phyloP scores from a whole-genome alignment of 2,888 invertebrate species.

The Pyrrhopygopsis socrates region DNA sequence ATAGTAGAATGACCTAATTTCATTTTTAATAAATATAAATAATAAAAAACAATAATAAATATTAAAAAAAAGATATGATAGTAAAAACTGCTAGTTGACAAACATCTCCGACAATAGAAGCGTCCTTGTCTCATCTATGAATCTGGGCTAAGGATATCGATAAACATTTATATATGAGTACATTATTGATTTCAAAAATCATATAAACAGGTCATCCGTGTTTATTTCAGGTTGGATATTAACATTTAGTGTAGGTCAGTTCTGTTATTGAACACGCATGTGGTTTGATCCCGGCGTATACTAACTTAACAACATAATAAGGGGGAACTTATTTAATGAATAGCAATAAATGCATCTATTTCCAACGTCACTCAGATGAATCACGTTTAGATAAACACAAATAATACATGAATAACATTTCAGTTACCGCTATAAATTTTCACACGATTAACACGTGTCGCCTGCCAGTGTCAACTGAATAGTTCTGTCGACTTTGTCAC shows the following conservation, averaged over 20 bases:
- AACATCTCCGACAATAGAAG: not conserved
- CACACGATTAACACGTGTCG: slow-evolving; percentile 19
- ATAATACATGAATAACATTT: slow-evolving; percentile 12
- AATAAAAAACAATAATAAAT: no score
- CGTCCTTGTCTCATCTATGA: slow-evolving; percentile 21
- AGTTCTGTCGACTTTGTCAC: slow-evolving; percentile 3
- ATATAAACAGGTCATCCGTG: slow-evolving; percentile 17
- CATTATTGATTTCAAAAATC: slow-evolving; percentile 28
- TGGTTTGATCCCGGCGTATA: no score
- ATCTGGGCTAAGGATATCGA: slow-evolving; percentile 41
- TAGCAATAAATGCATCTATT: no score
- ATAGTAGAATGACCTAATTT: no score
- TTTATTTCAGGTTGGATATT: slow-evolving; percentile 10
- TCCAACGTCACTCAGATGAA: not conserved
- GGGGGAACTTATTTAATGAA: no score
- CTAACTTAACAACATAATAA: no score
- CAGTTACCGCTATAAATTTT: slow-evolving; percentile 18
- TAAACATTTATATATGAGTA: slow-evolving; percentile 30
- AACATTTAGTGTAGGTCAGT: slow-evolving; percentile 22
- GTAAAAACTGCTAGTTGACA: not conserved
- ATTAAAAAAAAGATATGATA: not conserved
- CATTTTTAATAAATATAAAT: no score
- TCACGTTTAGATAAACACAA: not conserved
- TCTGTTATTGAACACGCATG: no score
- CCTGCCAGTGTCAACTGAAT: not conserved